phyloP scores from a whole-genome alignment of 2,797 vertebrate species.

The Poeciliopsis turneri region DNA sequence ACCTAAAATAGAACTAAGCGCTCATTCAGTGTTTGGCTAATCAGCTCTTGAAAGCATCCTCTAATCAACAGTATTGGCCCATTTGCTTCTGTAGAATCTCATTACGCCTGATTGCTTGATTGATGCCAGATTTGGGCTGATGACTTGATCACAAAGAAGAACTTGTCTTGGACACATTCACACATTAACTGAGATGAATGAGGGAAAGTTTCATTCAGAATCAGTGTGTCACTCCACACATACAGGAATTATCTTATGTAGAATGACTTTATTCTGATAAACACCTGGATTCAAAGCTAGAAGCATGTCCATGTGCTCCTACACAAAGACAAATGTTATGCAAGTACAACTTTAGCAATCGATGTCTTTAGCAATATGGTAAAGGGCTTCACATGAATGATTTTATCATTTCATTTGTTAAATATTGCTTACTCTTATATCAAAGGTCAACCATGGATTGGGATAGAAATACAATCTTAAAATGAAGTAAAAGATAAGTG shows the following conservation, averaged over 20 bases:
- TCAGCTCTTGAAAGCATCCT: slow-evolving; percentile 34
- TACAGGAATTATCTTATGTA: neutral
- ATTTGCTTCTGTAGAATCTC: slow-evolving; percentile 33
- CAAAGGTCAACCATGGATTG: neutral
- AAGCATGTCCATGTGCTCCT: neutral
- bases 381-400: neutral
- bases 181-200: neutral
- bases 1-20: slow-evolving; percentile 8
- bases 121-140: slow-evolving; percentile 47
- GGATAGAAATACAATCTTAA: neutral
- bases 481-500: neutral
- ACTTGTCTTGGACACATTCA: slow-evolving; percentile 24
- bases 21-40: slow-evolving; percentile 22
- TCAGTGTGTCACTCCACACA: neutral
- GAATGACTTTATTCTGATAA: neutral
- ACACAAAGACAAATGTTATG: neutral
- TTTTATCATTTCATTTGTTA: neutral
- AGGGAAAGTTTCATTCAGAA: slow-evolving; percentile 11
- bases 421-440: neutral
- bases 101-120: slow-evolving; percentile 55
- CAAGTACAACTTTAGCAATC: neutral
- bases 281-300: slow-evolving; percentile 1
- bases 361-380: neutral
- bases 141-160: slow-evolving; percentile 27
- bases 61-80: slow-evolving; percentile 50